phyloP scores from a whole-genome alignment of 1,140 invertebrate genomes.

The Leguminivora glycinivorella region DNA sequence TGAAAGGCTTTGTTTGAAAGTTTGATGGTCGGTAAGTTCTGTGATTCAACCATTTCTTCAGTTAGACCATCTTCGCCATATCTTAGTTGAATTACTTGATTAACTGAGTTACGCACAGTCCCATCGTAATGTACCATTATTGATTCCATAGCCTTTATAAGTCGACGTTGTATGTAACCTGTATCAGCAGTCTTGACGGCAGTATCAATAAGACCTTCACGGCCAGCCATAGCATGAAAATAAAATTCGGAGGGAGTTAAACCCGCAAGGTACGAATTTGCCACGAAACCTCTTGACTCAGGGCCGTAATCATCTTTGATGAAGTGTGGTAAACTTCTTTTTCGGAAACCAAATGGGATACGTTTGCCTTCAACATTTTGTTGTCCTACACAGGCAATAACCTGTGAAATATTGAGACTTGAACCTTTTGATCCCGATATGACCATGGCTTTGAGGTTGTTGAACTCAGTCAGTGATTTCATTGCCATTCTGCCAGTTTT shows the following conservation, averaged over 20 bases:
- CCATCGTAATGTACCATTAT: slow-evolving; percentile 99
- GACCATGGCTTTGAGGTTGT: slow-evolving; percentile 99
- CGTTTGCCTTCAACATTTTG: slow-evolving; percentile 99
- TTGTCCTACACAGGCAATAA: slow-evolving; percentile 99
- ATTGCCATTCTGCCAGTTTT: slow-evolving; percentile 99
- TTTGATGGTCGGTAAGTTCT: slow-evolving; percentile 96
- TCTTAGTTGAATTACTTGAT: slow-evolving; percentile 97
- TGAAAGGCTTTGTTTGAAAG: slow-evolving; percentile 97
- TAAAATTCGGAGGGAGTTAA: slow-evolving; percentile 99
- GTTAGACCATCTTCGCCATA: slow-evolving; percentile 99
- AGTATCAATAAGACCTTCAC: slow-evolving; percentile 99
- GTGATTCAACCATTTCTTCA: slow-evolving; percentile 97
- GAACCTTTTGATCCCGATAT: slow-evolving; percentile 99
- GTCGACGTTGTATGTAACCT: slow-evolving; percentile 98
- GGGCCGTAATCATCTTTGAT: slow-evolving; percentile 99
- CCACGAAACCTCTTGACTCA: slow-evolving; percentile 99
- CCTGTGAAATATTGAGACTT: slow-evolving; percentile 99
- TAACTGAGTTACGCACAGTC: slow-evolving; percentile 96
- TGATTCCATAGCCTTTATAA: slow-evolving; percentile 99
- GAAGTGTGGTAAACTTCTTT: slow-evolving; percentile 99
- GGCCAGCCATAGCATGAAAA: slow-evolving; percentile 99
- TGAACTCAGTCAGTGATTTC: slow-evolving; percentile 99
- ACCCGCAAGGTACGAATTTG: slow-evolving; percentile 99
- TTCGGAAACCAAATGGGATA: slow-evolving; percentile 99
- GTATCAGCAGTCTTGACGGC: slow-evolving; percentile 99